Percentiles rank a stretch among this genome's conserved stretches.
Evolutionary conservation across 2,888 invertebrate species (phyloP).

Genomic region (Campoplex capitator): DNA sequence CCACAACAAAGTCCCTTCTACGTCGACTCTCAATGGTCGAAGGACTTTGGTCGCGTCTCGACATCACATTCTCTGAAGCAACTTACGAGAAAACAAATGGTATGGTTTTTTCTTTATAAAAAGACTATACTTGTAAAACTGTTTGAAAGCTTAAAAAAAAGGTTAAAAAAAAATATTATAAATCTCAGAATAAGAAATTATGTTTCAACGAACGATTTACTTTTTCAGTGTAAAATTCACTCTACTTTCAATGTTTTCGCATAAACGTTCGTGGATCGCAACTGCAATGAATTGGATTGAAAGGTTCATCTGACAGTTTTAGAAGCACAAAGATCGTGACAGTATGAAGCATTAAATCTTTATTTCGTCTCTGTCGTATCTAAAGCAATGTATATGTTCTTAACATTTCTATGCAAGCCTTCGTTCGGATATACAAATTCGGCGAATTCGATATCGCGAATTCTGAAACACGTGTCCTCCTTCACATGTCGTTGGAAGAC

Average conservation of each 20-base stretch:
- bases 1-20: constrained; percentile 48
- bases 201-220: no score
- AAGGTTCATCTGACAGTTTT: no score
- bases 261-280: not conserved
- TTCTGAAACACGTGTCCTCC: constrained; percentile 45
- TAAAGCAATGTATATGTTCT: not conserved
- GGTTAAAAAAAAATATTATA: not conserved
- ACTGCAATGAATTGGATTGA: no score
- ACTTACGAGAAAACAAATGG: no score
- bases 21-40: constrained; percentile 35
- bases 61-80: not conserved
- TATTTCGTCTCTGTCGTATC: not conserved
- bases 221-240: no score
- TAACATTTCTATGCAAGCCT: not conserved
- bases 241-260: no score
- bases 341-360: not conserved
- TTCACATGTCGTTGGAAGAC: not conserved
- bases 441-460: constrained; percentile 37
- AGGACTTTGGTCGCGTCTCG: constrained; percentile 4
- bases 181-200: not conserved
- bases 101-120: not conserved
- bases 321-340: not conserved
- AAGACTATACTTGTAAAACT: not conserved
- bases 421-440: constrained; percentile 51
- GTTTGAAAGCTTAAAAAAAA: not conserved